Evolutionary conservation across 1,140 invertebrate species (phyloP).

Genomic region (Drosophila nigrodunni): DNA sequence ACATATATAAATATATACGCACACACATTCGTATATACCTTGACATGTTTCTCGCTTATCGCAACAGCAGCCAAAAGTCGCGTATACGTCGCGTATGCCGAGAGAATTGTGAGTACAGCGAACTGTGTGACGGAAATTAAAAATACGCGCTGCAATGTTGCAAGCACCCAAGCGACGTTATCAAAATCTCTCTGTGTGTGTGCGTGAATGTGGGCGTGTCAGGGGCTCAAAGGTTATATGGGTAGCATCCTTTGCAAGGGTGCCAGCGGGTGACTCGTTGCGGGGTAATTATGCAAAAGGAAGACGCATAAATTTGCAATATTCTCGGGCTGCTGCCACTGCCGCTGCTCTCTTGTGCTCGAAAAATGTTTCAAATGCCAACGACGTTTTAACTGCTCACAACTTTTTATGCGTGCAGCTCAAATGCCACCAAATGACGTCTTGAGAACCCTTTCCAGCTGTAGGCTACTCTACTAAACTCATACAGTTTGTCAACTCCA

Average conservation of each 20-base stretch:
- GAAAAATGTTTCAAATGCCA: conserved; percentile 72
- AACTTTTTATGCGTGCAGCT: conserved; percentile 67
- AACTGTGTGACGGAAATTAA: conserved; percentile 79
- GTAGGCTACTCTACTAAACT: neutral
- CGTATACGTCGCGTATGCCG: conserved; percentile 42
- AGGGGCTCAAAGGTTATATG: neutral
- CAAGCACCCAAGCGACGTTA: conserved; percentile 77
- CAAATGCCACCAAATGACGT: conserved; percentile 44
- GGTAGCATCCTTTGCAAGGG: conserved; percentile 9
- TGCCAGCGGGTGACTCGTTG: conserved; percentile 60
- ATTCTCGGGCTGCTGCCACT: conserved; percentile 68
- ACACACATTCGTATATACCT: conserved; percentile 58
- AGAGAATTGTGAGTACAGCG: conserved; percentile 41
- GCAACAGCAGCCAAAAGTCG: conserved; percentile 62
- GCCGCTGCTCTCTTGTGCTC: conserved; percentile 49
- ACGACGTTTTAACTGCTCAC: conserved; percentile 78
- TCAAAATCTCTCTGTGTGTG: conserved; percentile 74
- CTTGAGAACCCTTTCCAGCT: conserved; percentile 9
- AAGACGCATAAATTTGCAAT: conserved; percentile 82
- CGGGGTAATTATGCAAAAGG: conserved; percentile 82
- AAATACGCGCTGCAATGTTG: conserved; percentile 83
- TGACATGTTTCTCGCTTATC: conserved; percentile 79
- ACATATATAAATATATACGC: conserved; percentile 21
- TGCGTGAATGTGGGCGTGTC: conserved; percentile 29
- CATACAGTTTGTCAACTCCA: neutral